phyloP scores from a whole-genome alignment of 2,797 vertebrate species.

The Myiotriccus ornatus region DNA sequence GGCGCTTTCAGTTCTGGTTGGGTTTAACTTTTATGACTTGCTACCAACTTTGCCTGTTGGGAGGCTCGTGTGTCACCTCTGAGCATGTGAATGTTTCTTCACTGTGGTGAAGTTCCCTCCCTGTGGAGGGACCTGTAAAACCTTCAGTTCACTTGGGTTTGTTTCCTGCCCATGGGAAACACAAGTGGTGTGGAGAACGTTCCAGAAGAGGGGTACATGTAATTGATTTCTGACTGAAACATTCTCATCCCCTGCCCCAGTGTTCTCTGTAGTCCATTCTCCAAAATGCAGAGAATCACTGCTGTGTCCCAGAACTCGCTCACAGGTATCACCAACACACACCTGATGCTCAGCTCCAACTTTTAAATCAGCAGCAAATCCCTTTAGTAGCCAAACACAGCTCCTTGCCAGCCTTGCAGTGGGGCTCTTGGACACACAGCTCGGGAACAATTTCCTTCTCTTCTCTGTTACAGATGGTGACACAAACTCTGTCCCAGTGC shows the following conservation, averaged over 20 bases:
- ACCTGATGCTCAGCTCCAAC: background rate
- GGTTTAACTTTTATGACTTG: background rate
- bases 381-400: background rate
- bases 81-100: background rate
- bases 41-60: background rate
- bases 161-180: background rate
- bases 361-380: background rate
- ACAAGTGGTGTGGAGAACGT: background rate
- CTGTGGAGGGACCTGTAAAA: background rate
- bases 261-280: background rate
- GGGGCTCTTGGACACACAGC: background rate
- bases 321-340: background rate
- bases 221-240: background rate
- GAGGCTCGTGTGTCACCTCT: background rate
- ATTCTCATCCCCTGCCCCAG: accelerated
- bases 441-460: background rate
- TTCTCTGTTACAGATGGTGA: background rate
- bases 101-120: background rate
- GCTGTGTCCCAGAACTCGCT: background rate
- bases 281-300: background rate
- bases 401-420: background rate
- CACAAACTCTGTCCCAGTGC: background rate
- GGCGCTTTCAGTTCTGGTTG: background rate
- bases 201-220: background rate
- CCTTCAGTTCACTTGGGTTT: background rate